Percentiles rank a stretch among this genome's conserved stretches.
phyloP scores from a whole-genome alignment of 2,888 invertebrate species.

The Mellilla xanthometata region DNA sequence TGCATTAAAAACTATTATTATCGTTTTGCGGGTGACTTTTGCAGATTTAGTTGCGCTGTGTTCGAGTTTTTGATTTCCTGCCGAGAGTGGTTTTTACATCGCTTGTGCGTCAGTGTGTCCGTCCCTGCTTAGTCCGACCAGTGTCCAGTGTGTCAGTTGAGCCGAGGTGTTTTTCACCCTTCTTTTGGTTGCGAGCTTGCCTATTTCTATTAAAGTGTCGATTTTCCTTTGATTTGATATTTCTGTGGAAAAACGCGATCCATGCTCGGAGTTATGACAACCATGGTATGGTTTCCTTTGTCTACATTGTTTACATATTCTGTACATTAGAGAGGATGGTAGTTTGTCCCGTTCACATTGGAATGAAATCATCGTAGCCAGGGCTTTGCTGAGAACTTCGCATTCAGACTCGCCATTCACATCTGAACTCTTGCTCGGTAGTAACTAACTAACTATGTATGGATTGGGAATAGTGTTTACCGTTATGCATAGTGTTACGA shows the following conservation, averaged over 20 bases:
- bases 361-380: slow-evolving; percentile 40
- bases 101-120: slow-evolving; percentile 54
- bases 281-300: slow-evolving; percentile 83
- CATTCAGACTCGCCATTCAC: slow-evolving; percentile 19
- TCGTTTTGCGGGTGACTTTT: slow-evolving; percentile 64
- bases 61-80: slow-evolving; percentile 49
- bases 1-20: slow-evolving; percentile 76
- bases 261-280: slow-evolving; percentile 83
- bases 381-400: slow-evolving; percentile 17
- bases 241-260: slow-evolving; percentile 76
- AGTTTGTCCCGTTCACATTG: slow-evolving; percentile 51
- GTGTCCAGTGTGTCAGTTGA: slow-evolving; percentile 70
- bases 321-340: slow-evolving; percentile 64
- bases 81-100: slow-evolving; percentile 45
- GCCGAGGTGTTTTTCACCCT: slow-evolving; percentile 65
- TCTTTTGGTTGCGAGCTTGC: slow-evolving; percentile 71
- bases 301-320: slow-evolving; percentile 66
- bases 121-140: slow-evolving; percentile 76
- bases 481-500: slow-evolving; percentile 5
- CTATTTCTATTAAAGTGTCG: slow-evolving; percentile 52
- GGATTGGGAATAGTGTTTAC: slow-evolving; percentile 23
- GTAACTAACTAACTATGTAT: slow-evolving; percentile 10
- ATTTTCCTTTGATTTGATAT: slow-evolving; percentile 62
- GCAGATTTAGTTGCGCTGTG: slow-evolving; percentile 67
- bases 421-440: slow-evolving; percentile 21